Evolutionary conservation across 2,888 invertebrate genomes (phyloP).

Genomic region (Macropis europaea): DNA sequence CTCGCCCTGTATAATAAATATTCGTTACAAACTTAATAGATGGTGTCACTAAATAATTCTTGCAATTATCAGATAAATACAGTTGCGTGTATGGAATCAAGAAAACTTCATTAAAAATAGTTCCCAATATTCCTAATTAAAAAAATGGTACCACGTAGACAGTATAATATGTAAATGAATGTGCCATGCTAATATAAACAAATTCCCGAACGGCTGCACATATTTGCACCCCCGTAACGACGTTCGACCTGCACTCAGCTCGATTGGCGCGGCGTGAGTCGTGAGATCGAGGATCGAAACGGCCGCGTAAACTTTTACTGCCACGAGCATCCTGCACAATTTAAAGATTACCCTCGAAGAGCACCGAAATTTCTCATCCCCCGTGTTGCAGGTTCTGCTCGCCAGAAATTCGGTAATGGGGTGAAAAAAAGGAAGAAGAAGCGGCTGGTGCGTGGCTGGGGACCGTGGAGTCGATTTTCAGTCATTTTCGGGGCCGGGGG

Average conservation of each 20-base stretch:
- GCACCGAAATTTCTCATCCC: slow-evolving; percentile 4
- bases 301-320: slow-evolving; percentile 48
- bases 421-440: slow-evolving; percentile 24
- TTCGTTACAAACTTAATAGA: too few species aligned
- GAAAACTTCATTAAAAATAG: too few species aligned
- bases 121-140: too few species aligned
- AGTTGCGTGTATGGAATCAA: too few species aligned
- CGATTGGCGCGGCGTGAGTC: slow-evolving; percentile 49
- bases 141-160: too few species aligned
- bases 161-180: too few species aligned
- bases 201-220: too few species aligned
- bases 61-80: too few species aligned
- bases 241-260: slow-evolving; percentile 52
- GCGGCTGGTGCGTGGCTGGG: slow-evolving; percentile 6
- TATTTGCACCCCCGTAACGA: not conserved
- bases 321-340: slow-evolving; percentile 28
- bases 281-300: slow-evolving; percentile 34
- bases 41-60: too few species aligned
- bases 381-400: not conserved
- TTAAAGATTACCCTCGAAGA: slow-evolving; percentile 32
- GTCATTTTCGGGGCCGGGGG: not conserved
- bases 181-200: too few species aligned
- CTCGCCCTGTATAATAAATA: too few species aligned
- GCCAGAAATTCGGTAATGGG: slow-evolving; percentile 23
- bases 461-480: too few species aligned